Evolutionary conservation across 2,888 invertebrate species (phyloP).

Genomic region (Argynnis bischoffii): DNA sequence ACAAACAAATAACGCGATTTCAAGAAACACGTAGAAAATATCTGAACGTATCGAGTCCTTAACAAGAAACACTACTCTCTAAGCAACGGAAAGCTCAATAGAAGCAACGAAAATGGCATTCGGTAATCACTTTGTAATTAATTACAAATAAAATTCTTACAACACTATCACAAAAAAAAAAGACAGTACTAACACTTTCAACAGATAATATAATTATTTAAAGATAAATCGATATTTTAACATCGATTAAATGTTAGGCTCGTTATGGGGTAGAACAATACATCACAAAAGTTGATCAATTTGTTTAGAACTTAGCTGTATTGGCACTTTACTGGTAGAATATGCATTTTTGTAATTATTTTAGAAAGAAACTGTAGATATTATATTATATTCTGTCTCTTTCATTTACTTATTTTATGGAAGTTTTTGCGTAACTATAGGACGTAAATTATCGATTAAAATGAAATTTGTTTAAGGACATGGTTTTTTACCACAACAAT

Average conservation of each 20-base stretch:
- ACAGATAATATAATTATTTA: conserved; percentile 28
- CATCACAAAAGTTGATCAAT: conserved; percentile 54
- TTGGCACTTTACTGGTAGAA: background rate
- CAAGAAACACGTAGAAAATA: background rate
- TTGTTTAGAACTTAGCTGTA: conserved; percentile 51
- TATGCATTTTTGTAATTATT: background rate
- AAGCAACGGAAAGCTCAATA: conserved; percentile 65
- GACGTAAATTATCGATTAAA: too few relatives aligned
- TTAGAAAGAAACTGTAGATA: background rate
- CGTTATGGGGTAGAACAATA: conserved; percentile 48
- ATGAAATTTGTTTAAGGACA: too few relatives aligned
- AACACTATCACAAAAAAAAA: conserved; percentile 22
- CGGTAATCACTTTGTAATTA: conserved; percentile 59
- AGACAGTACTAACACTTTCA: conserved; percentile 9
- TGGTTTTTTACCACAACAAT: too few relatives aligned
- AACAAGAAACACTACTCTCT: conserved; percentile 23
- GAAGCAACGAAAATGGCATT: conserved; percentile 71
- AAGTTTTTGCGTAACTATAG: too few relatives aligned
- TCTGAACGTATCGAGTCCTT: background rate
- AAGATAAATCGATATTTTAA: conserved; percentile 8
- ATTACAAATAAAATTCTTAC: conserved; percentile 47
- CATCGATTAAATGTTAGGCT: conserved; percentile 47
- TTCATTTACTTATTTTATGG: background rate
- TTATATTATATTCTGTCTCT: background rate
- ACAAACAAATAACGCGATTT: background rate